Base-by-base conservation (phyloP, 2,113 vertebrate genomes). In the Pachycephala philippinensis region DNA sequence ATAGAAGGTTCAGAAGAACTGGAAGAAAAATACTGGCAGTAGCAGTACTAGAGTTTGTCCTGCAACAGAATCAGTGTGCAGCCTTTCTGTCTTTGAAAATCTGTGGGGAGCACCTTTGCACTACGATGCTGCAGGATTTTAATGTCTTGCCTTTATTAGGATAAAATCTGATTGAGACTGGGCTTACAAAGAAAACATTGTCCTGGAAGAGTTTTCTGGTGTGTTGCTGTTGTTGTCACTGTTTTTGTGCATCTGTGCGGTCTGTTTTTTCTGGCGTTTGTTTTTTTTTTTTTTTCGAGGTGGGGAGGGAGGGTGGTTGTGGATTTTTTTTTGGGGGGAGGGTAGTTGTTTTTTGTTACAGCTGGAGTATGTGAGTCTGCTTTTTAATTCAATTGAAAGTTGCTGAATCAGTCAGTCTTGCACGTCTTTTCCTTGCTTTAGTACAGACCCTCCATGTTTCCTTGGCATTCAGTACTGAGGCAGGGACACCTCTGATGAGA, bases 231-330 rank as follows among this genome's bases (percentile, higher is more conserved):
- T 44, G 7, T 39, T 52, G 15, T 30, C 47, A 13, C 6, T 39
- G 11, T 10, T 83, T 49, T n/a, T 59, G 22, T 44, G 24, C 11
- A 1, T 45, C 6, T 33, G 5, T 47, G 35, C 13, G 3, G 15
- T 21, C 28, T 44, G 15, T 0, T 8, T 39, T 81, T n/a, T 44
- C 27, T 27, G 4, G 4, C 35, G 4, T 27, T 44, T 1, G 2
- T 11, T 63, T 61, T 8, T 30, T 13, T 53, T 35, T 44, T 61
- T 8, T 30, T 13, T 53, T 35, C 39, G 4, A 28, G 22, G 18
- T 33, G 31, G 6, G 4, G 11, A 50, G 12, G 27, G 21, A 52
- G 14, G 4, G 23, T 31, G 49, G 3, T 27, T 59, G 35, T 50
- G 14, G 14, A 15, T 52, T 35, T 50, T 65, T 40, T 39, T 42